Conservation (phyloP, 2,797 vertebrate genomes). For the Onychomys torridus region DNA sequence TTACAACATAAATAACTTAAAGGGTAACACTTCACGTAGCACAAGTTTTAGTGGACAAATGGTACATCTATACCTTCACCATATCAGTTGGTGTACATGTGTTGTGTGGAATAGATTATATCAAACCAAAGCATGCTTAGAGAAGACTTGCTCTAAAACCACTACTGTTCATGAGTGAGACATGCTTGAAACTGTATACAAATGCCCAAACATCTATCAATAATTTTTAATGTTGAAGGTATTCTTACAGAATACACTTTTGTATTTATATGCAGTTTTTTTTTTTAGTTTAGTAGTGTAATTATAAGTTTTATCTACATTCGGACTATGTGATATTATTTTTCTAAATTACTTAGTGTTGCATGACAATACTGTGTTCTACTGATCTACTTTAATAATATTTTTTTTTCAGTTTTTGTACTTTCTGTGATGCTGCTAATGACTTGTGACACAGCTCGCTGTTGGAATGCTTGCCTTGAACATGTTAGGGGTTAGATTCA, state of each 20-base stretch:
- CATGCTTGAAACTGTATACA: not conserved
- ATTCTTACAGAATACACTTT: slow-evolving; percentile 1
- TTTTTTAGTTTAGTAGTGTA: slow-evolving; percentile 9
- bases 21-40: not conserved
- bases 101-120: not conserved
- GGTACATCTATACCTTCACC: not conserved
- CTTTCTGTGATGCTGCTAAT: not conserved
- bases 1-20: slow-evolving; percentile 3
- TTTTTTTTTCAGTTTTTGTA: not conserved
- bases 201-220: not conserved
- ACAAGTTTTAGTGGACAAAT: not conserved
- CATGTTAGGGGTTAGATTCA: not conserved
- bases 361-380: not conserved
- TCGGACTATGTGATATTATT: not conserved
- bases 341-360: not conserved
- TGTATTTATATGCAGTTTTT: not conserved
- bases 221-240: not conserved
- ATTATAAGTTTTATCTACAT: not conserved
- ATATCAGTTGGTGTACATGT: not conserved
- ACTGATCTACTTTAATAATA: not conserved
- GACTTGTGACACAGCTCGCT: too few species aligned
- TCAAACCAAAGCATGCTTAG: not conserved
- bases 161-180: not conserved
- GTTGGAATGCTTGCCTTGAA: not conserved
- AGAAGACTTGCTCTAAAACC: not conserved